Evolutionary conservation across 2,888 invertebrate species (phyloP), one percentile per base, ranked within the genome.

Genomic region (Marasmarcha lunaedactyla): DNA sequence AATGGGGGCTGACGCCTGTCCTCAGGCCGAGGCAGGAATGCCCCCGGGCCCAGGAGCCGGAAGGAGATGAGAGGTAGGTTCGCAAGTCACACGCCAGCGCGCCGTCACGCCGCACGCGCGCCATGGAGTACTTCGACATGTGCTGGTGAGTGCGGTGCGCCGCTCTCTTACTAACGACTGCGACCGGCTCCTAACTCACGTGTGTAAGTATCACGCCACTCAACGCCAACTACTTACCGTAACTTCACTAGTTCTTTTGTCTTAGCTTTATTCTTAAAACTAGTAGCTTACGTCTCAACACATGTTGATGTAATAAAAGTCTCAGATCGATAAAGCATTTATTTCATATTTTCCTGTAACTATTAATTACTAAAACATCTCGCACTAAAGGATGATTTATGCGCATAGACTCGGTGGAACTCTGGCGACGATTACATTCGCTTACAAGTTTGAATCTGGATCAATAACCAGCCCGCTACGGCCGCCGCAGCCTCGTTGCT

Each of bases 1-100:
- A 94, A 94, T 95, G 95, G 95, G 95, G 95, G 92, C 93, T 95
- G 88, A 94, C 94, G 90, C 95, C 95, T 90, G 94, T 94, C 91
- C 92, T 94, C 89, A 91, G 92, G 88, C 94, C 94, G 91, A 93
- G 94, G 89, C 93, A 93, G 91, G 93, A 94, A 88, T 91, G 91
- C 90, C 93, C 92, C 90, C 89, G 85, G 86, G 87, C 86, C 83
- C 86, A 85, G 78, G 88, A 88, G 81, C 88, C 90, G 76, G 78
- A 79, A 78, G 88, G 87, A 72, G 89, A 89, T 79, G 86, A 88
- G 86, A 90, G 90, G 90, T 90, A 88, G 56, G 77, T 73, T 69
- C 45, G 10, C 20, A 20, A 10, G 26, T 25, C 20, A 13, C 27
- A n/a, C 37, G 15, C 10, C n/a, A 5, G 35, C 15, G 35, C 12